phyloP scores from a whole-genome alignment of 2,113 vertebrate genomes.

The Trichomycterus rosablanca region DNA sequence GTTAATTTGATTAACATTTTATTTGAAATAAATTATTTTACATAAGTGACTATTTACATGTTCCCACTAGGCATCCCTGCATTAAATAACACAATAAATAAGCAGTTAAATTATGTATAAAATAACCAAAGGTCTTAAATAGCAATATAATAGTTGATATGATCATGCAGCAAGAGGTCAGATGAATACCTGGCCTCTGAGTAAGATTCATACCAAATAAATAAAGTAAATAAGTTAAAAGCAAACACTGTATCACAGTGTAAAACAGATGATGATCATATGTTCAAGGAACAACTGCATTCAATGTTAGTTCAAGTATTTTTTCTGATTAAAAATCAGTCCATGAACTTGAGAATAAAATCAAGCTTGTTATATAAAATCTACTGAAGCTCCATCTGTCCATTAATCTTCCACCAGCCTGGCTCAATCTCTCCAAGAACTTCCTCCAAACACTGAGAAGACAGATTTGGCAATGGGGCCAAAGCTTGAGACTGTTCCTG shows the following conservation, averaged over 20 bases:
- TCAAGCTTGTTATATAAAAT: neutral
- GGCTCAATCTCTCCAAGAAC: slow-evolving; percentile 44
- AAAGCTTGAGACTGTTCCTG: slow-evolving; percentile 30
- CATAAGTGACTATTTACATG: slow-evolving; percentile 28
- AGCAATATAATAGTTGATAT: neutral
- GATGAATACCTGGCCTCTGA: neutral
- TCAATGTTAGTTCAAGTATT: neutral
- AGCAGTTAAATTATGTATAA: slow-evolving; percentile 5
- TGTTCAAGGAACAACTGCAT: no score
- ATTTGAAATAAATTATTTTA: slow-evolving; percentile 29
- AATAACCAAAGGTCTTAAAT: slow-evolving; percentile 13
- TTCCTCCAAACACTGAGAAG: slow-evolving; percentile 42
- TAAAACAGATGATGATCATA: no score
- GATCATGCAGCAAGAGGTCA: neutral
- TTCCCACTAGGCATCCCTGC: neutral
- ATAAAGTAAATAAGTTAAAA: neutral
- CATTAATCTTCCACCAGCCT: slow-evolving; percentile 44
- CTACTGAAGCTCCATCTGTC: slow-evolving; percentile 38
- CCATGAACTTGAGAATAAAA: no score
- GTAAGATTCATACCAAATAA: neutral
- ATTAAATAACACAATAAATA: slow-evolving; percentile 31
- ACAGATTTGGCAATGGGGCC: slow-evolving; percentile 41
- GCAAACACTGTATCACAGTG: no score
- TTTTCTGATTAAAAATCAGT: neutral
- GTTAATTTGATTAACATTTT: slow-evolving; percentile 11